These are phyloP conservation scores for Druceiella hillmani DNA, from an alignment of 2,888 invertebrate species.

Conservation along the genomic window DNA sequence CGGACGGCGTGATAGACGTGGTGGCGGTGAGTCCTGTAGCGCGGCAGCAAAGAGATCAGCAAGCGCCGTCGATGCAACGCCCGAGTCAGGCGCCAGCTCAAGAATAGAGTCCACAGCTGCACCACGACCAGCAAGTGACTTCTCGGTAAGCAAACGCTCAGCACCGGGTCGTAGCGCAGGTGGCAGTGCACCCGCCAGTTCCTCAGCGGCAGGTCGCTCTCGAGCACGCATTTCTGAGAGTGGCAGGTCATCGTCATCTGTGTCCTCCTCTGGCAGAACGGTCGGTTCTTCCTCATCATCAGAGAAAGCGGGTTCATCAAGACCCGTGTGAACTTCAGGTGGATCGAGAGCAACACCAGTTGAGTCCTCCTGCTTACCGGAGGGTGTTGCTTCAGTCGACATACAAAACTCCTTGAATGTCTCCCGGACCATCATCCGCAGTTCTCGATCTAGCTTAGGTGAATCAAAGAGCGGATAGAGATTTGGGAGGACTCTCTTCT, in stretches of 20 bases:
- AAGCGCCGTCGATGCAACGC: conserved; percentile 42
- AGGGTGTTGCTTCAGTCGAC: conserved; percentile 43
- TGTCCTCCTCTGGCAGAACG: conserved; percentile 53
- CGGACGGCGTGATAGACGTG: conserved; percentile 46
- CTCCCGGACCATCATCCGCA: conserved; percentile 78
- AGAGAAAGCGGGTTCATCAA: conserved; percentile 73
- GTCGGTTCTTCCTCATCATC: conserved; percentile 74
- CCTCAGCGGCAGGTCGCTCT: conserved; percentile 56
- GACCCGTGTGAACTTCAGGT: conserved; percentile 40
- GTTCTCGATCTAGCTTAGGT: conserved; percentile 77
- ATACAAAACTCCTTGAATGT: conserved; percentile 89
- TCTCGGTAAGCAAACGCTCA: conserved; percentile 43
- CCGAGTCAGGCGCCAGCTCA: conserved; percentile 34
- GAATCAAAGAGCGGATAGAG: conserved; percentile 83
- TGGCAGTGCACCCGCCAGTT: conserved; percentile 44
- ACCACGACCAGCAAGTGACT: conserved; percentile 28
- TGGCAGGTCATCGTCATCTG: conserved; percentile 71
- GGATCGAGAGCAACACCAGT: conserved; percentile 34
- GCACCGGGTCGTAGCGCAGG: conserved; percentile 41
- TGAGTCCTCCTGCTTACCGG: conserved; percentile 44
- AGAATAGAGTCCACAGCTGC: conserved; percentile 38
- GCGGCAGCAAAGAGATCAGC: conserved; percentile 45
- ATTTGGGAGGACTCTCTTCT: conserved; percentile 87
- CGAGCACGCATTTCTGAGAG: conserved; percentile 69
- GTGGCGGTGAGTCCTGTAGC: conserved; percentile 46